Conservation (phyloP, 2,888 invertebrate genomes). For the Eupithecia insigniata region DNA sequence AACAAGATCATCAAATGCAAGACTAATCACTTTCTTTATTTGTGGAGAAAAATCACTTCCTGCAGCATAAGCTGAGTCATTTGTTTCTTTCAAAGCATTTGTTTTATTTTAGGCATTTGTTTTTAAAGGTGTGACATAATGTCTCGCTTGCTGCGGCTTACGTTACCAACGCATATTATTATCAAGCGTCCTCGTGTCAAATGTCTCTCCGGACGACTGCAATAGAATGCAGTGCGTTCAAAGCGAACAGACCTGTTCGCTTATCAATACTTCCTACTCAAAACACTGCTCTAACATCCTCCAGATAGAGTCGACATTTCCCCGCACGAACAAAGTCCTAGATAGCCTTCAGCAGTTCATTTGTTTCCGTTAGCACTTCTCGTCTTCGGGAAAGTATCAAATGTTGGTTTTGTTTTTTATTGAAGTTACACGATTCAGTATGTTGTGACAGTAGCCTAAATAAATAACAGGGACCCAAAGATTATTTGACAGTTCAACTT, state of each 20-base stretch:
- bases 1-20: background rate
- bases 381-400: constrained; percentile 73
- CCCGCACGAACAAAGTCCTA: constrained; percentile 49
- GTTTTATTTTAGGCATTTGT: constrained; percentile 5
- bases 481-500: constrained; percentile 47
- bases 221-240: constrained; percentile 78
- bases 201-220: constrained; percentile 75
- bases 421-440: constrained; percentile 70
- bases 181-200: constrained; percentile 76
- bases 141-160: constrained; percentile 15
- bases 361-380: constrained; percentile 80
- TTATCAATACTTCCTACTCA: constrained; percentile 55
- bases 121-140: constrained; percentile 15
- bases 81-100: constrained; percentile 5
- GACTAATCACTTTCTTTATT: constrained; percentile 4
- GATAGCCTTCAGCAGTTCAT: constrained; percentile 76
- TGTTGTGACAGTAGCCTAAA: constrained; percentile 56
- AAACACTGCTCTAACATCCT: constrained; percentile 53
- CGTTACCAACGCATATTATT: constrained; percentile 69
- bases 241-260: constrained; percentile 76
- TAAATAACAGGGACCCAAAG: constrained; percentile 54
- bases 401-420: constrained; percentile 70
- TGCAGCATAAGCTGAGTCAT: constrained; percentile 3
- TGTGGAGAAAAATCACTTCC: background rate
- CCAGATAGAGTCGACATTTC: constrained; percentile 49